These are phyloP conservation scores for Nyctereutes procyonoides DNA, from an alignment of 2,113 vertebrate species.

Conservation along the genomic window DNA sequence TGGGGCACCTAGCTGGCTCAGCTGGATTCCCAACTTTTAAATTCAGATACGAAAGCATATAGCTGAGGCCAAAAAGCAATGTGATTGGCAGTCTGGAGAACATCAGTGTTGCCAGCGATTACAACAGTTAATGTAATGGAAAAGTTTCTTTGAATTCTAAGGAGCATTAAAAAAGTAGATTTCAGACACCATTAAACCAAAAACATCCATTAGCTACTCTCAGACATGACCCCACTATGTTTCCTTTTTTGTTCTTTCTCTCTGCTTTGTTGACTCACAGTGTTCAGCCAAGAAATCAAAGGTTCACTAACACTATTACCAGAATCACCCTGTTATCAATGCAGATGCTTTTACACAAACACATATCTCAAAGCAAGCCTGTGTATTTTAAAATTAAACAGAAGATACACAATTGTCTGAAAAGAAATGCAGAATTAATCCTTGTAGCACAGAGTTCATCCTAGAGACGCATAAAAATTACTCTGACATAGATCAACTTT, in stretches of 20 bases:
- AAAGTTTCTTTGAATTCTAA: constrained; percentile 62
- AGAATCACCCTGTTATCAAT: neutral
- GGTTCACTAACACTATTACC: neutral
- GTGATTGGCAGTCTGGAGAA: neutral
- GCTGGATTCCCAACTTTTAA: neutral
- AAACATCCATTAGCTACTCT: constrained; percentile 55
- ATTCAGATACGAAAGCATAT: neutral
- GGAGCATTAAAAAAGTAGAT: constrained; percentile 61
- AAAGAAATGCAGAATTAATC: constrained; percentile 5
- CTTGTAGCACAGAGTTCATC: neutral
- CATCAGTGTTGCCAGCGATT: neutral
- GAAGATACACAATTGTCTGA: neutral
- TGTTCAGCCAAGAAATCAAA: constrained; percentile 15
- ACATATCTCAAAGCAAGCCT: neutral
- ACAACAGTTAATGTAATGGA: constrained; percentile 50
- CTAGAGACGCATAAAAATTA: constrained; percentile 27
- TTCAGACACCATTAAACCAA: constrained; percentile 67
- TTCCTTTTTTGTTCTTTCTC: neutral
- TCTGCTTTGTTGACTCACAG: neutral
- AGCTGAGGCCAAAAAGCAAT: constrained; percentile 27
- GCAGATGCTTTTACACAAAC: constrained; percentile 30
- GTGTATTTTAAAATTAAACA: constrained; percentile 20
- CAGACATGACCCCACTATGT: neutral
- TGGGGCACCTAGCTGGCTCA: neutral
- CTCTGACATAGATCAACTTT: constrained; percentile 50